phyloP scores from a whole-genome alignment of 2,888 invertebrate genomes.

The Pseudococcus longispinus region DNA sequence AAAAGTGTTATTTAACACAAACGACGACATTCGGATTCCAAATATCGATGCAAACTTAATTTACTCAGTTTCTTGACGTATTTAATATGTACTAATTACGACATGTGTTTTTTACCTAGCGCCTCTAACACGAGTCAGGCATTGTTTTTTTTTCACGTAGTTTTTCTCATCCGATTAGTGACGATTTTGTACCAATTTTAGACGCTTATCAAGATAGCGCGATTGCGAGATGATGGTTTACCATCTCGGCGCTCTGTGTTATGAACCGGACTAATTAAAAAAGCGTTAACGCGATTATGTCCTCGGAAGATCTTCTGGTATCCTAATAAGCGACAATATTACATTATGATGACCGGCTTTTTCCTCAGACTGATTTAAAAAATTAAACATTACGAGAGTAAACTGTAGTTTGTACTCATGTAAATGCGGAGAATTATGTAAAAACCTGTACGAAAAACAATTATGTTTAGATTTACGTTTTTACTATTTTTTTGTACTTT shows the following conservation, averaged over 20 bases:
- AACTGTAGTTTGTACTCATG: constrained; percentile 53
- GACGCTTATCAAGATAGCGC: constrained; percentile 39
- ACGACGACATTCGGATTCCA: not conserved
- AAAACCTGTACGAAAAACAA: constrained; percentile 54
- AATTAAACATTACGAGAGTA: constrained; percentile 49
- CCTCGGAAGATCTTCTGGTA: constrained; percentile 6
- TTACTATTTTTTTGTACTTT: constrained; percentile 51
- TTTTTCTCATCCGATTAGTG: constrained; percentile 33
- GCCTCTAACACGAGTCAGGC: constrained; percentile 19
- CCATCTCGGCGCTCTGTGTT: constrained; percentile 30
- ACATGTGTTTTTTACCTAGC: constrained; percentile 19
- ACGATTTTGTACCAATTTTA: constrained; percentile 30
- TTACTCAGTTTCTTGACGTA: constrained; percentile 40
- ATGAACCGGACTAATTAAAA: not conserved
- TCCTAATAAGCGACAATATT: constrained; percentile 41
- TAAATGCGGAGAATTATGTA: constrained; percentile 55
- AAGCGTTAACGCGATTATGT: not conserved
- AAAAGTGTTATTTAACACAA: not conserved
- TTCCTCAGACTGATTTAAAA: constrained; percentile 51
- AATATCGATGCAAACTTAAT: constrained; percentile 38
- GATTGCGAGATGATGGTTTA: constrained; percentile 3
- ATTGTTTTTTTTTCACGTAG: constrained; percentile 9
- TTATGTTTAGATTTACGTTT: constrained; percentile 53
- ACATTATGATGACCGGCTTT: constrained; percentile 32
- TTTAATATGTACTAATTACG: constrained; percentile 23